These are phyloP conservation scores for Enteromius trimaculatus DNA, from an alignment of 2,797 vertebrate genomes.

Conservation along the genomic window DNA sequence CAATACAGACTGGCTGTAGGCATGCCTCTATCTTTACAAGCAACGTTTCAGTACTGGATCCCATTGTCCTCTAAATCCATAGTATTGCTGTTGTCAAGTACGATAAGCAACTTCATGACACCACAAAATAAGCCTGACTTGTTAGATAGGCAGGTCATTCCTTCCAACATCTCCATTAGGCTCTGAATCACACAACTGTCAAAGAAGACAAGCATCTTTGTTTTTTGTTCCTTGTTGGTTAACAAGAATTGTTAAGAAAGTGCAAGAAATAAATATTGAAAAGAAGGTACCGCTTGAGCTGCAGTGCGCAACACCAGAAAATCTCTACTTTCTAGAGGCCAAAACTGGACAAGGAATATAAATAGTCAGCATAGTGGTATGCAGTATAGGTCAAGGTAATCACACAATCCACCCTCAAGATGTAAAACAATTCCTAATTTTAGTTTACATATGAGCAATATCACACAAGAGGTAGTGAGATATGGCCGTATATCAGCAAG, in stretches of 20 bases:
- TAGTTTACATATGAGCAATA: background rate
- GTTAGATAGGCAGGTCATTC: background rate
- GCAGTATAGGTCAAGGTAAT: background rate
- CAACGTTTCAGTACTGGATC: slow-evolving; percentile 23
- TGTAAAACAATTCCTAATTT: background rate
- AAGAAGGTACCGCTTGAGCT: background rate
- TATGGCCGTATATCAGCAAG: background rate
- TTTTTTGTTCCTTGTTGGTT: background rate
- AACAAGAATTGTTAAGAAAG: background rate
- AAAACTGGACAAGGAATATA: background rate
- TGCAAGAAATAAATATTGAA: background rate
- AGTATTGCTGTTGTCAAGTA: slow-evolving; percentile 47
- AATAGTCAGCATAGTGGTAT: background rate
- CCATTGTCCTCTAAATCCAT: slow-evolving; percentile 46
- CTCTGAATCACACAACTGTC: background rate
- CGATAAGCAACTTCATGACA: slow-evolving; percentile 33
- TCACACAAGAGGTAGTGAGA: background rate
- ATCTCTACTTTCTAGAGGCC: background rate
- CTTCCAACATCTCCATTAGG: slow-evolving; percentile 9
- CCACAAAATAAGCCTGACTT: background rate
- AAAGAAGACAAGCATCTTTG: background rate
- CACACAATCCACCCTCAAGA: background rate
- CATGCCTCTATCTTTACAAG: slow-evolving; percentile 39
- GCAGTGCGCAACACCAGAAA: background rate
- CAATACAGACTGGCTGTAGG: slow-evolving; percentile 42